phyloP scores from a whole-genome alignment of 2,888 invertebrate species.

The Julus scanicus region DNA sequence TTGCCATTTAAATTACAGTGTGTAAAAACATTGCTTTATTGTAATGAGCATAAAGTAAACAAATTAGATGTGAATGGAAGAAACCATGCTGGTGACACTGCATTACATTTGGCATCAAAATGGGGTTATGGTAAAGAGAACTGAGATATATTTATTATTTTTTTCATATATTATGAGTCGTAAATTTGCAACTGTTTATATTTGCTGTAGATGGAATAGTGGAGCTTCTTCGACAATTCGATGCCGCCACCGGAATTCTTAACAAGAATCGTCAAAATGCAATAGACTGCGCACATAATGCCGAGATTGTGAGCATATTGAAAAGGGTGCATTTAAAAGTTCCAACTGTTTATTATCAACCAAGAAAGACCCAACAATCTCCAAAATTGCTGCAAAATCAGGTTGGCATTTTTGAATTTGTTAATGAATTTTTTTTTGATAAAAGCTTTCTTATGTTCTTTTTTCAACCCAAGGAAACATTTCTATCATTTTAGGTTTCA shows the following conservation, averaged over 20 bases:
- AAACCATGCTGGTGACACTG: slow-evolving; percentile 46
- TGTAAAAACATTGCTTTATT: slow-evolving; percentile 52
- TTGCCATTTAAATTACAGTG: slow-evolving; percentile 5
- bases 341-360: not conserved
- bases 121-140: slow-evolving; percentile 50
- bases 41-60: not conserved
- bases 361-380: not conserved
- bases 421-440: not conserved
- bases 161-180: not conserved
- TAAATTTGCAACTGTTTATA: not conserved
- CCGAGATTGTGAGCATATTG: not conserved
- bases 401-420: slow-evolving; percentile 2
- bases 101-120: slow-evolving; percentile 50
- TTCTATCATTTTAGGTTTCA: not conserved
- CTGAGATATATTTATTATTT: not conserved
- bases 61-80: slow-evolving; percentile 16
- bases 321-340: not conserved
- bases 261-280: slow-evolving; percentile 46
- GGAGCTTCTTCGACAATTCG: slow-evolving; percentile 28
- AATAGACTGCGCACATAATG: slow-evolving; percentile 44
- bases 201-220: slow-evolving; percentile 21
- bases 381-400: not conserved
- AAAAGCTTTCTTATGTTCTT: not conserved
- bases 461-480: not conserved
- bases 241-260: not conserved